Percentiles rank a stretch among this genome's conserved stretches.
Conservation (phyloP, 1,140 invertebrate genomes). For the Euschistus heros region DNA sequence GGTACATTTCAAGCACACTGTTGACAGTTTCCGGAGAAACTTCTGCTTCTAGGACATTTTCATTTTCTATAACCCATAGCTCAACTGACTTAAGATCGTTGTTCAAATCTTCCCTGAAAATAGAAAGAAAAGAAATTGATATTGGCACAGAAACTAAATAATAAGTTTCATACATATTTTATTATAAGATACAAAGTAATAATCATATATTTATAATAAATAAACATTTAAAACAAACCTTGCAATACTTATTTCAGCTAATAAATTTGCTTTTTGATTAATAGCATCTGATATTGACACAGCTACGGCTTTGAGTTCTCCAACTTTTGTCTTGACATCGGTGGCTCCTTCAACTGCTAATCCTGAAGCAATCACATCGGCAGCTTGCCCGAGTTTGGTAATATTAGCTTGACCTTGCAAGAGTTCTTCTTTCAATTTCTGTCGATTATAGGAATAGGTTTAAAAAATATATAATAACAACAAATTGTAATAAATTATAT, state of each 20-base stretch:
- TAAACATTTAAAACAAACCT: conserved; percentile 29
- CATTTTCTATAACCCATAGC: conserved; percentile 71
- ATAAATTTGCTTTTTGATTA: conserved; percentile 58
- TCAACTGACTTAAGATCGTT: conserved; percentile 68
- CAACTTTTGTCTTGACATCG: conserved; percentile 55
- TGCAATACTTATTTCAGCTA: conserved; percentile 66
- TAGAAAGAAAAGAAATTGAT: conserved; percentile 12
- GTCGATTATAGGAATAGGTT: conserved; percentile 7
- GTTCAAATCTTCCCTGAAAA: conserved; percentile 65
- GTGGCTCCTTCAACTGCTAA: conserved; percentile 63
- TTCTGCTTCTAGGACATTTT: conserved; percentile 1
- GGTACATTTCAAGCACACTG: conserved; percentile 62
- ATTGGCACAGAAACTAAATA: neutral
- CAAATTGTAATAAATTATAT: too few relatives aligned
- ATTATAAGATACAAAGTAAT: neutral
- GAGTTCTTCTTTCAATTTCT: conserved; percentile 65
- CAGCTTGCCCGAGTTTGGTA: conserved; percentile 62
- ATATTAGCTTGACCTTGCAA: conserved; percentile 70
- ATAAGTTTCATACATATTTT: neutral
- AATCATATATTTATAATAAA: neutral
- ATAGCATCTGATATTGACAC: conserved; percentile 58
- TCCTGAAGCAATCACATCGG: conserved; percentile 62
- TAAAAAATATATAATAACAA: too few relatives aligned
- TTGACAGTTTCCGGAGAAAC: conserved; percentile 42
- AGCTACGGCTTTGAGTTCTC: conserved; percentile 59